phyloP scores from a whole-genome alignment of 2,888 invertebrate genomes.

The Melanostoma scalare region DNA sequence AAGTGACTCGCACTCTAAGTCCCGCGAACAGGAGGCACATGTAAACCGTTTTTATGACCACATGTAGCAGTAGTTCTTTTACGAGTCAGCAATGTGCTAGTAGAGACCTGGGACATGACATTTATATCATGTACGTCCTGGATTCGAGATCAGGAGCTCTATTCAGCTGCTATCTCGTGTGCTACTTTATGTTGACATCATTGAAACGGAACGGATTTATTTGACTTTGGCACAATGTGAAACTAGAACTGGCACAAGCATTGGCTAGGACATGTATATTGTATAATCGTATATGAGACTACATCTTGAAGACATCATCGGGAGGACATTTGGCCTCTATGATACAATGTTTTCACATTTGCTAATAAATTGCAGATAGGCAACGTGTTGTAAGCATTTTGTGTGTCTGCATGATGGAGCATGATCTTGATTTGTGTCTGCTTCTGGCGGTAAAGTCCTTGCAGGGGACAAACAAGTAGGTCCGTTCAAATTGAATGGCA shows the following conservation, averaged over 20 bases:
- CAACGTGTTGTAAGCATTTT: slow-evolving; percentile 40
- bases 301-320: slow-evolving; percentile 54
- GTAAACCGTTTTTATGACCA: slow-evolving; percentile 63
- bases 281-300: not conserved
- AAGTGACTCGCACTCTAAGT: slow-evolving; percentile 55
- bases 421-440: slow-evolving; percentile 68
- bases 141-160: slow-evolving; percentile 44
- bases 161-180: slow-evolving; percentile 19
- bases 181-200: slow-evolving; percentile 70
- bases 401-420: slow-evolving; percentile 42
- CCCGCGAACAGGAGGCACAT: slow-evolving; percentile 60
- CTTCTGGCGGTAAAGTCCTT: slow-evolving; percentile 37
- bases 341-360: slow-evolving; percentile 51
- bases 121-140: slow-evolving; percentile 31
- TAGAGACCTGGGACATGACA: slow-evolving; percentile 4
- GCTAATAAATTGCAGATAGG: slow-evolving; percentile 59
- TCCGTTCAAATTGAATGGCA: slow-evolving; percentile 68
- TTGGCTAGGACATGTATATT: too few relatives aligned
- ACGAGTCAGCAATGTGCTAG: slow-evolving; percentile 4
- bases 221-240: slow-evolving; percentile 46
- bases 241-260: slow-evolving; percentile 13
- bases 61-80: slow-evolving; percentile 58
- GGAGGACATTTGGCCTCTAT: slow-evolving; percentile 42
- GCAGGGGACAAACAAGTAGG: slow-evolving; percentile 35
- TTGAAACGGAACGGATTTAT: slow-evolving; percentile 70